These are phyloP conservation scores for Coptodon rendalli DNA, from an alignment of 2,113 vertebrate species.

Conservation along the genomic window DNA sequence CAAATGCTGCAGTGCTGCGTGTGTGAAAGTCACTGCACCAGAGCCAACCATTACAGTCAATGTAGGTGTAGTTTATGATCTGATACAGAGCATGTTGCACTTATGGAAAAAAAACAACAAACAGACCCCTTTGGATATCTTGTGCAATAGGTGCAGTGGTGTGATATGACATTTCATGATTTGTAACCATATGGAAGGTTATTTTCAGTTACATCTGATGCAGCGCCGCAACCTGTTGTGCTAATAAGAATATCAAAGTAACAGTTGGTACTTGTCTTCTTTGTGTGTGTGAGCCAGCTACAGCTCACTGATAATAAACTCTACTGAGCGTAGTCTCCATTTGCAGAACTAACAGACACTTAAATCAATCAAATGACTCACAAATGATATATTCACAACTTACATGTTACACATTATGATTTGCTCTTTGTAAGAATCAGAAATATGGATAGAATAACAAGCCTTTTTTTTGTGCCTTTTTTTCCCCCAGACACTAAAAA, in stretches of 20 bases:
- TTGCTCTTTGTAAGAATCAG: slow-evolving; percentile 32
- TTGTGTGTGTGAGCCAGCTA: slow-evolving; percentile 13
- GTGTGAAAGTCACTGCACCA: slow-evolving; percentile 54
- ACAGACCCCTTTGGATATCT: neutral
- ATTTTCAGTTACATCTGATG: neutral
- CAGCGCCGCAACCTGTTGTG: neutral
- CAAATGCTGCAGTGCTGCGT: slow-evolving; percentile 55
- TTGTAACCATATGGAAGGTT: neutral
- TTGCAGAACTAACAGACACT: slow-evolving; percentile 4
- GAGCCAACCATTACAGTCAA: slow-evolving; percentile 20
- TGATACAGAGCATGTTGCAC: neutral
- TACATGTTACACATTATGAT: slow-evolving; percentile 24
- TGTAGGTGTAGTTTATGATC: slow-evolving; percentile 38
- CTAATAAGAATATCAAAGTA: neutral
- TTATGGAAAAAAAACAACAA: neutral
- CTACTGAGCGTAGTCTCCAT: neutral
- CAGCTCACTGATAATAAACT: slow-evolving; percentile 3
- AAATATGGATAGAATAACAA: slow-evolving; percentile 44
- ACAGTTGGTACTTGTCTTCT: slow-evolving; percentile 12
- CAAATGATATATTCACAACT: slow-evolving; percentile 22
- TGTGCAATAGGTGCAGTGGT: neutral
- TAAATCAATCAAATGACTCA: neutral
- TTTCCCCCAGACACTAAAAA: neutral
- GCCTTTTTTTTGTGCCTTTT: neutral
- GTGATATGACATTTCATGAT: neutral